Evolutionary conservation across 2,888 invertebrate species (phyloP), one percentile per base, ranked within the genome.

Genomic region (Stictocephala bisonia): DNA sequence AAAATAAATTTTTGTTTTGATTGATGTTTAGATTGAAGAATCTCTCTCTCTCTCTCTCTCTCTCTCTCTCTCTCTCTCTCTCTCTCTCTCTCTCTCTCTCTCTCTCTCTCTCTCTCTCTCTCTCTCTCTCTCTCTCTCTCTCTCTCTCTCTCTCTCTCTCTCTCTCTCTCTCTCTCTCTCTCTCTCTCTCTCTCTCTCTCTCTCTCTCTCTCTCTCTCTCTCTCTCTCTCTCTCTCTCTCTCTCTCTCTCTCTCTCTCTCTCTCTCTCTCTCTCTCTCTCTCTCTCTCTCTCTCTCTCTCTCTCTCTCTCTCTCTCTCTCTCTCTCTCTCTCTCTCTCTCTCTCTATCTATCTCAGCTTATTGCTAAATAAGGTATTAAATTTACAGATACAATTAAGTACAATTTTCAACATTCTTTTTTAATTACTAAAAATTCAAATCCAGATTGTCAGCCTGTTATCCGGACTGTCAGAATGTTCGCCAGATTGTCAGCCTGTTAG

Each of bases 101-200:
- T 70, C 64, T 31, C 40, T 40, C 18, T 60, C 35, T 69, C 50
- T 72, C 60, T 44, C 40, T 58, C 2, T 27, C 41, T 70, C 60
- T 48, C 64, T 27, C 29, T 40, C 11, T 18, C 27, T 70, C 50
- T 48, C 35, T 15, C 40, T 40, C 18, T 26, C 35, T 69, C 72
- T 72, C 35, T 27, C 40, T 58, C 24, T 4, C 48, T 26, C 60
- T 60, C 18, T 1, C 24, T 26, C 20, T 9, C 26, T 40, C 58
- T 60, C 9, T 3, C 40, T 29, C 20, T 4, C 18, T 40, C 58
- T 58, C 15, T 35, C 1, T 50, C 0, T 15, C 26, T 58, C 58
- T 64, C 15, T 35, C 31, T 26, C 26, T 15, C 48, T 40, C 71
- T 35, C 15, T 15, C 26, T 67, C 26, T 20, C 26, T 26, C 6